Percentiles rank a stretch among this genome's conserved stretches.
Conservation (phyloP, 2,113 vertebrate species). For the Balaeniceps rex region DNA sequence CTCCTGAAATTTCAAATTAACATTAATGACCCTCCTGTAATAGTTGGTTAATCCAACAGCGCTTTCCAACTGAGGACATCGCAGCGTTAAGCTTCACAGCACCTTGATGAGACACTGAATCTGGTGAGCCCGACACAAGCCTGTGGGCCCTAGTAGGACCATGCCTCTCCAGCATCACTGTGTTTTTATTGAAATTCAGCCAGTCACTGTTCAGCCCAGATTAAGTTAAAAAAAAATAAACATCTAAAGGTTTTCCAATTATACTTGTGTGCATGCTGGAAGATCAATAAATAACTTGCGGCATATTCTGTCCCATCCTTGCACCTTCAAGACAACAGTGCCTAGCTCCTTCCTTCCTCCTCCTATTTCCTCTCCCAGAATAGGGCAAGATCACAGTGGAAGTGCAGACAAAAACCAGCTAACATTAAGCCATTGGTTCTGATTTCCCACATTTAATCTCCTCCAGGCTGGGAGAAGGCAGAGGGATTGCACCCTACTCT, state of each 20-base stretch:
- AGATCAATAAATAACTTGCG: accelerated
- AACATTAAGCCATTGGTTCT: background rate
- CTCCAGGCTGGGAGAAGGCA: background rate
- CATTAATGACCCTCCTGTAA: background rate
- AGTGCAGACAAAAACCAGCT: background rate
- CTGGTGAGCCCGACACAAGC: accelerated
- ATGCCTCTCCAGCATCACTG: no score
- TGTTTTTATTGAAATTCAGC: accelerated
- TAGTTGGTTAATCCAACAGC: accelerated
- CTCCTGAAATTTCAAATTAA: background rate
- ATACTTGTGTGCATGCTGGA: background rate
- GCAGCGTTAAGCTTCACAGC: accelerated
- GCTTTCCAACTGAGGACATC: background rate
- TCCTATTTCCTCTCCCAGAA: background rate
- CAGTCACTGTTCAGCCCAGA: background rate
- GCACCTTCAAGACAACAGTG: background rate
- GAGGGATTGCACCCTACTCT: background rate
- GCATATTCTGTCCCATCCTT: background rate
- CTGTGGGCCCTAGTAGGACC: background rate
- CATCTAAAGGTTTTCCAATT: background rate
- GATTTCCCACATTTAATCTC: background rate
- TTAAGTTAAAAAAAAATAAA: background rate
- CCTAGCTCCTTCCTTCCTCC: background rate
- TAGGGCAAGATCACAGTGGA: background rate
- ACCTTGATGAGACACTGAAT: accelerated